Evolutionary conservation across 2,888 invertebrate genomes (phyloP), one percentile per base, ranked within the genome.

Genomic region (Plebejus anna): DNA sequence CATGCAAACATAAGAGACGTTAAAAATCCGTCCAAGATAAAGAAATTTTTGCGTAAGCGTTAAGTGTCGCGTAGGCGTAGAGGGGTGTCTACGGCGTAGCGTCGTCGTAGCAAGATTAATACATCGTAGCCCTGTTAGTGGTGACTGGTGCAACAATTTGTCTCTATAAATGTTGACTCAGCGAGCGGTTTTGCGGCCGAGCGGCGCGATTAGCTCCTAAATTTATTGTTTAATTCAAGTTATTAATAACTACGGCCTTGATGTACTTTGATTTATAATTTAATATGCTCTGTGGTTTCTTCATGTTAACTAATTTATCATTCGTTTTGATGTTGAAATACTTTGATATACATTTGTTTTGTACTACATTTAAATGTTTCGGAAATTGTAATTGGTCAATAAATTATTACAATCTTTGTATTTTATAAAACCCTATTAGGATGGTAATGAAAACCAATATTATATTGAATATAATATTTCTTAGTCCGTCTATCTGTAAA

Each of bases 111-210:
- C 84, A 90, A 93, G 92, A 94, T 93, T 94, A 94, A 94, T 93
- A 92, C 88, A 89, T 92, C 90, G 87, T 84, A 84, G 86, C 88
- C 87, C 86, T 87, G 90, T 89, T 90, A 90, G 90, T 92, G 89
- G 88, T 87, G 89, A 90, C 89, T 92, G 89, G 88, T 87, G 89
- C 90, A 89, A 93, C 93, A 92, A 94, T 94, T 94, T 94, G 94
- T 94, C 93, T 93, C 91, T 93, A 94, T 94, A 94, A 94, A 94
- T 89, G 94, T 92, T 92, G 92, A 93, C 89, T 94, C 93, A 93
- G 93, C 92, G 87, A 88, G 82, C 85, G 87, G 85, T 85, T 83
- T 86, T 86, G 90, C 88, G 91, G 91, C 88, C 88, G 84, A 88
- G 88, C 86, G 87, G 89, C 89, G 88, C 91, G 93, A 94, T 94